Evolutionary conservation across 2,113 vertebrate genomes (phyloP).

Genomic region (Hippoglossus stenolepis): DNA sequence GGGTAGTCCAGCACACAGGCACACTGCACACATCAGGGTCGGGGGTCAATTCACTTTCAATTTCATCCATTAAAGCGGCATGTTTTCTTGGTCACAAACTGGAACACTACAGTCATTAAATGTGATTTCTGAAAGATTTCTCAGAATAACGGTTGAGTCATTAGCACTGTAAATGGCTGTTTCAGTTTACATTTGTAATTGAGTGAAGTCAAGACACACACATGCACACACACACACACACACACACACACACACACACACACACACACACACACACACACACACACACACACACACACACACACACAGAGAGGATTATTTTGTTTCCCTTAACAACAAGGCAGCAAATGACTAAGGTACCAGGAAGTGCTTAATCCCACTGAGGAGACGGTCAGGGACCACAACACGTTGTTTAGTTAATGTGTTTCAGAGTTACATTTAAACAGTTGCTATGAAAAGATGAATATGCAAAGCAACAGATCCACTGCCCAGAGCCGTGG

Average conservation of each 20-base stretch:
- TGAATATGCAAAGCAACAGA: background rate
- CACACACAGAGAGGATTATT: constrained; percentile 21
- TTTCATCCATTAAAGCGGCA: constrained; percentile 56
- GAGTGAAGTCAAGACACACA: constrained; percentile 1
- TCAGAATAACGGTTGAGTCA: constrained; percentile 12
- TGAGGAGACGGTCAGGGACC: constrained; percentile 13
- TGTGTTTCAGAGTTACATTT: constrained; percentile 7
- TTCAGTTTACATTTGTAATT: constrained; percentile 20
- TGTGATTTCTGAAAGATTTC: constrained; percentile 23
- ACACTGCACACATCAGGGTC: constrained; percentile 63
- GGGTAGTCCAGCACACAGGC: constrained; percentile 66
- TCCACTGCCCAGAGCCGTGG: background rate
- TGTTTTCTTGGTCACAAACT: constrained; percentile 19
- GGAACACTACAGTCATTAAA: constrained; percentile 24
- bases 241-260: no score
- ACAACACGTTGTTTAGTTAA: constrained; percentile 2
- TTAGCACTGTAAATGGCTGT: constrained; percentile 15
- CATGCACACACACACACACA: no score
- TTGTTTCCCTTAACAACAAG: constrained; percentile 50
- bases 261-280: no score
- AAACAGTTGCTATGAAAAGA: background rate
- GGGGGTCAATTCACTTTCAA: constrained; percentile 65
- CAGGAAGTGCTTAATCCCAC: constrained; percentile 42
- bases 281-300: no score
- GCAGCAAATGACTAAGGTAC: constrained; percentile 47